A percentile compares a stretch with the other conserved stretches of the same genome.
Evolutionary conservation across 2,888 invertebrate species (phyloP).

Genomic region (Andrena flavipes): DNA sequence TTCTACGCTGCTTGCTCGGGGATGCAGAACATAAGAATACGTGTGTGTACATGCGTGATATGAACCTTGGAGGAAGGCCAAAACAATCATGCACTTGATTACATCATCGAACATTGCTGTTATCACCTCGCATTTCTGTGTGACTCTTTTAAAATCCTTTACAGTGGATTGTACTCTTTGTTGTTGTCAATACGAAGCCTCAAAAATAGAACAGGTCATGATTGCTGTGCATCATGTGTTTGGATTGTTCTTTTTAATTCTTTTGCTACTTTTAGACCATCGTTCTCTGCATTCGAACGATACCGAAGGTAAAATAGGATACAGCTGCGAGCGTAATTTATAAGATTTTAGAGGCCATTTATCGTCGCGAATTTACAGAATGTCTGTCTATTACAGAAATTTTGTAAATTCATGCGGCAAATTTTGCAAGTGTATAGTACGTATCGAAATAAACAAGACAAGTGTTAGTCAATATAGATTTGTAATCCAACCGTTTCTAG

Average conservation of each 20-base stretch:
- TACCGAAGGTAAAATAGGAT: background rate
- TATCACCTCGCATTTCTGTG: background rate
- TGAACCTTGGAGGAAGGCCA: background rate
- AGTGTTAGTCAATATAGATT: background rate
- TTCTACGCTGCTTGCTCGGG: background rate
- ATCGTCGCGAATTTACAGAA: background rate
- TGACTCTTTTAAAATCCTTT: background rate
- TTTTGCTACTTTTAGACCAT: background rate
- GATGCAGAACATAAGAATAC: background rate
- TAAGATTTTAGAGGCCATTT: background rate
- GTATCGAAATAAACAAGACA: background rate
- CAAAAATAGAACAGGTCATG: background rate
- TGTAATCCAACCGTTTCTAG: too few relatives aligned
- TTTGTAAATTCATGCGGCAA: background rate
- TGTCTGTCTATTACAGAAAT: background rate
- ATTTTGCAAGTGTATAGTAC: background rate
- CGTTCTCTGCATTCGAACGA: slow-evolving; percentile 1
- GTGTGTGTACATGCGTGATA: background rate
- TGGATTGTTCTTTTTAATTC: background rate
- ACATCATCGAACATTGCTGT: background rate
- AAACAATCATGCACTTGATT: background rate
- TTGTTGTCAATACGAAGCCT: background rate
- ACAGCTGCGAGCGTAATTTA: background rate
- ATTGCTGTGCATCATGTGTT: background rate
- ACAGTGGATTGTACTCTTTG: too few relatives aligned